Conservation (phyloP, 2,113 vertebrate genomes). For the Tenebrosternarchus preto region DNA sequence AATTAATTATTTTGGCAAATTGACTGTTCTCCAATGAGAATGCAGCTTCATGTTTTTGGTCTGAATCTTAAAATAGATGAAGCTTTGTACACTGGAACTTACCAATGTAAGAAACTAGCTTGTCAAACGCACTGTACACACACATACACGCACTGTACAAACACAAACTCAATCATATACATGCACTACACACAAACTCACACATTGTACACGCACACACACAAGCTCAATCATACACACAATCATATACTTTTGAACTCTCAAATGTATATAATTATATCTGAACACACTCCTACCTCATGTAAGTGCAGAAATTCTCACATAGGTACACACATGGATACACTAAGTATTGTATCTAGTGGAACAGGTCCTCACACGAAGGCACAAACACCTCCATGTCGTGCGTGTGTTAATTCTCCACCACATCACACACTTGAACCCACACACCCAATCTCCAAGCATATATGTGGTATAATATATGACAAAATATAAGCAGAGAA, state of each 20-base stretch:
- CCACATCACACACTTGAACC: no score
- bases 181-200: slow-evolving; percentile 23
- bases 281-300: slow-evolving; percentile 14
- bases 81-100: slow-evolving; percentile 58
- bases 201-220: not conserved
- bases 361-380: no score
- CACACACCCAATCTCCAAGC: no score
- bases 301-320: no score
- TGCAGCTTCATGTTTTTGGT: slow-evolving; percentile 28
- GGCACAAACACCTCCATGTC: no score
- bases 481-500: slow-evolving; percentile 31
- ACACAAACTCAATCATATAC: no score
- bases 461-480: not conserved
- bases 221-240: slow-evolving; percentile 20
- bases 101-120: slow-evolving; percentile 12
- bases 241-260: no score
- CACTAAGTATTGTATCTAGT: no score
- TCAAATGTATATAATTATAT: not conserved
- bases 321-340: no score
- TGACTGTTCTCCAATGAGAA: slow-evolving; percentile 58
- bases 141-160: slow-evolving; percentile 21
- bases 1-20: slow-evolving; percentile 63
- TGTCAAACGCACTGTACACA: not conserved
- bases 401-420: no score
- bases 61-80: slow-evolving; percentile 45